Base-by-base conservation (phyloP, 2,888 invertebrate species). In the Amblyjoppa fuscipennis region DNA sequence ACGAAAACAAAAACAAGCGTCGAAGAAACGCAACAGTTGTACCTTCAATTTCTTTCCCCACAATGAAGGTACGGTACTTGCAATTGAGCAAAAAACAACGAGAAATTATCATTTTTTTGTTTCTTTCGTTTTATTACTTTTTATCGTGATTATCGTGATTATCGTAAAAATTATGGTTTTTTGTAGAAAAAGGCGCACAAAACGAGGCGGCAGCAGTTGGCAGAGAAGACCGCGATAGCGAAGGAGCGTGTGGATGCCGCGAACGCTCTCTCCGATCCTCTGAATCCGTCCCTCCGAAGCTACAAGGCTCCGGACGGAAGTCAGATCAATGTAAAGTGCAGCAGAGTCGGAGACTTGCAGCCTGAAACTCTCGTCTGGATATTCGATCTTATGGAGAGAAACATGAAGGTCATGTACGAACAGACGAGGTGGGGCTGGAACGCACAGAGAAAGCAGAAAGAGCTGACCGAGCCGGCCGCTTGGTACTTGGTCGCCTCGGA, bases 381-480 rank as follows among this genome's bases (percentile, higher is more conserved):
- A 68, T 96, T 97, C 90, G 95, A 96, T 90, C 95, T 98, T 38
- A 97, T 97, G 84, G 96, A 97, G 92, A 95, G 95, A 87, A 98
- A 98, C 93, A 98, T 98, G 98, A 96, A 96, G 93, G 92, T 95
- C 84, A 94, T 97, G 96, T 98, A 96, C 95, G 96, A 91, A 78
- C 89, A 91, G 53, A 93, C 93, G 0, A 87, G 83, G 11, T 96
- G 96, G 96, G 97, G 97, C 0, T 97, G 97, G 97, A 95, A 96
- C 90, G 95, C 95, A 7, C 94, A 95, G 87, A 94, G 95, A 5
- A 97, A 97, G 91, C 93, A 95, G 79, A 94, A 95, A 41, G 97
- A 97, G 93, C 95, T 97, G 92, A 95, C 95, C 25, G 96, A 97
- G 85, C 94, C 95, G 69, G 95, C 95, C 90, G 97, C 97, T 2